Percentiles rank a stretch among this genome's conserved stretches.
Conservation (phyloP, 2,888 invertebrate species). For the Noctua janthe region DNA sequence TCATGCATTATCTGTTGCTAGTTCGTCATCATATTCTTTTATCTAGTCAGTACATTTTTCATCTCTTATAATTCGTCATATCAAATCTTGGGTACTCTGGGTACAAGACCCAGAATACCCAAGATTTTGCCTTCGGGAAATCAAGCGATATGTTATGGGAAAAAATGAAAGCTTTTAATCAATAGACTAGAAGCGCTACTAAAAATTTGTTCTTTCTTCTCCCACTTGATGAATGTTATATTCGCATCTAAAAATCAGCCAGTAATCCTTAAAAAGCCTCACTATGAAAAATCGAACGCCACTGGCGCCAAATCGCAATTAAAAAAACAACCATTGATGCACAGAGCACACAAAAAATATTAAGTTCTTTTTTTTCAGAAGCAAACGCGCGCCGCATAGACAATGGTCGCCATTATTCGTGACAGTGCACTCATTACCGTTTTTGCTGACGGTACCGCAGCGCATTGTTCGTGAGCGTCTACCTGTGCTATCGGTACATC, state of each 20-base stretch:
- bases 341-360: constrained; percentile 68
- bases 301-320: constrained; percentile 66
- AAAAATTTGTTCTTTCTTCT: not conserved
- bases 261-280: constrained; percentile 15
- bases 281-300: constrained; percentile 52
- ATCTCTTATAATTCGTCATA: not conserved
- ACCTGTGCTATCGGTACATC: constrained; percentile 84
- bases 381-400: constrained; percentile 81
- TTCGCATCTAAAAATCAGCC: not conserved
- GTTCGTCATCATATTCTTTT: too few species aligned
- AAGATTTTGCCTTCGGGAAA: not conserved
- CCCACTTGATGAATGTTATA: not conserved
- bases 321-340: constrained; percentile 69
- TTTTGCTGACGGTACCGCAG: constrained; percentile 77
- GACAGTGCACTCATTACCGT: constrained; percentile 89
- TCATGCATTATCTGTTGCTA: not conserved
- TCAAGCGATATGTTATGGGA: too few species aligned
- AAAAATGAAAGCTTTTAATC: not conserved
- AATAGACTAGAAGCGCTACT: not conserved
- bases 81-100: not conserved
- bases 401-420: constrained; percentile 85
- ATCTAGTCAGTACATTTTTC: not conserved
- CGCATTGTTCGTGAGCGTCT: constrained; percentile 84
- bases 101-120: not conserved
- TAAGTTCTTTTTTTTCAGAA: constrained; percentile 73